Base-by-base conservation (phyloP, 2,888 invertebrate genomes). In the Lobophora halterata region DNA sequence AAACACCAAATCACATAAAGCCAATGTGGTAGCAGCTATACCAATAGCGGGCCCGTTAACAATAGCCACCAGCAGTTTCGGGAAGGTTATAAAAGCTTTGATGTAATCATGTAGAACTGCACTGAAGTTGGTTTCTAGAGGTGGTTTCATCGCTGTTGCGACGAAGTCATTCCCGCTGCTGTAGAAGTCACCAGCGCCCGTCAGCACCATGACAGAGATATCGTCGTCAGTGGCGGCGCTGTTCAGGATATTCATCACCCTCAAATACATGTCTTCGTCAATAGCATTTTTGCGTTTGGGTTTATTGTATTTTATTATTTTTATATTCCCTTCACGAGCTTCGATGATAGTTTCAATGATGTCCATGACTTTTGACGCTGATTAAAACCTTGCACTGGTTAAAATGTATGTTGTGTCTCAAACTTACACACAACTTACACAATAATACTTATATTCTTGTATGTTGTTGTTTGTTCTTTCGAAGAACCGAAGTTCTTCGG, bases 31-130 rank as follows among this genome's bases (percentile, higher is more conserved):
- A 2, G 93, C 93, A 21, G 93, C 93, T 54, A 99, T 93, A 12
- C 99, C 99, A 54, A 98, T 91, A 6, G 97, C 96, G 21, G 97
- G 97, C 1, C 99, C 99, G 88, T 99, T 98, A 0, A 98, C 93
- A 39, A 97, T 82, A 6, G 93, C 95, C 47, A 98, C 89, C 23
- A 99, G 71, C 17, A 97, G 80, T 79, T 99, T 99, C 0, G 96
- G 95, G 72, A 95, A 97, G 52, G 92, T 91, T 49, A 97, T 95
- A 54, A 97, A 92, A 0, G 94, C 88, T 40, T 89, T 85, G 1
- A 97, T 89, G 79, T 94, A 93, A 3, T 90, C 80, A 56, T 91
- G 91, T 38, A 88, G 53, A 8, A 68, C 49, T 18, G 30, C 54
- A 23, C 55, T 58, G 24, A 43, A 71, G 58, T n/a, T 75, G 37